Evolutionary conservation across 2,113 vertebrate genomes (phyloP).

Genomic region (Hypocryptadius cinnamomeus): DNA sequence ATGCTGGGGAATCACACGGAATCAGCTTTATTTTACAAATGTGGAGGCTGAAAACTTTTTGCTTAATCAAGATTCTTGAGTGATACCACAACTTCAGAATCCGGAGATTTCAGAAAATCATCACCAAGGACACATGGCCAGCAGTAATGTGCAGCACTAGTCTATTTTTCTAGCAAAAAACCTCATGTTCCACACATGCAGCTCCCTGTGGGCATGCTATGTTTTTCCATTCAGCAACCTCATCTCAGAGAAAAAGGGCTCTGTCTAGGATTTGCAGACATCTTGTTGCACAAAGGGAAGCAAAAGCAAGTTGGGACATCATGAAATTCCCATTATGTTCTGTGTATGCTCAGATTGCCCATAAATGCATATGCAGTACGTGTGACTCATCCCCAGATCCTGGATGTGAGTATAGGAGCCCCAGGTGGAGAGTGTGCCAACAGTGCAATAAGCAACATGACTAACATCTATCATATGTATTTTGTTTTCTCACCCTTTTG

Average conservation of each 20-base stretch:
- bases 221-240: background rate
- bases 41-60: background rate
- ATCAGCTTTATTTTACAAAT: background rate
- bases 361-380: background rate
- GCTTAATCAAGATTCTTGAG: background rate
- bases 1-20: background rate
- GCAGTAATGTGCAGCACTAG: background rate
- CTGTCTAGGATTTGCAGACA: background rate
- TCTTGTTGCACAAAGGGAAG: background rate
- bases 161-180: background rate
- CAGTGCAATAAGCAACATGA: constrained; percentile 23
- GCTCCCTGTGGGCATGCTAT: background rate
- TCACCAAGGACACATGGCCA: background rate
- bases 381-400: constrained; percentile 43
- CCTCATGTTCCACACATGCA: background rate
- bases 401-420: background rate
- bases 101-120: background rate
- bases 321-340: background rate
- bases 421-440: constrained; percentile 20
- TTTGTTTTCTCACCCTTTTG: background rate
- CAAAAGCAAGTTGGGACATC: background rate
- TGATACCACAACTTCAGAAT: background rate
- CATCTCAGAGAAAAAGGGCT: background rate
- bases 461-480: constrained; percentile 9
- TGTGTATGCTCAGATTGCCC: background rate